These are phyloP conservation scores for Euphydryas editha DNA, from an alignment of 2,888 invertebrate genomes.

Conservation along the genomic window DNA sequence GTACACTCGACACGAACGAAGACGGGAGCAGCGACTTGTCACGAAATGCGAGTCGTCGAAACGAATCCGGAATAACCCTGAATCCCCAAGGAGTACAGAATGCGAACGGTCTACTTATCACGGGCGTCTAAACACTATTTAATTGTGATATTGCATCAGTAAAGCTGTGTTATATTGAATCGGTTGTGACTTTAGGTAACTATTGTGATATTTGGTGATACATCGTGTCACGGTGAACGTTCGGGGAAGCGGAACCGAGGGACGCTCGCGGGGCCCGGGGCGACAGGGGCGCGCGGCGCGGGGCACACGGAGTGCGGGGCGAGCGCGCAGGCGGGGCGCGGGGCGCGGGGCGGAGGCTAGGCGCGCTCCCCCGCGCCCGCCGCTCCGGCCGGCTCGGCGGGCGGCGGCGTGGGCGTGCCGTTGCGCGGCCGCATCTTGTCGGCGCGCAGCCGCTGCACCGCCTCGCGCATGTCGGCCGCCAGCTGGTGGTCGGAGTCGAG, in stretches of 20 bases:
- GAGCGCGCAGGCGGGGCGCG: constrained; percentile 41
- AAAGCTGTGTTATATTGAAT: constrained; percentile 81
- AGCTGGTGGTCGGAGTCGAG: constrained; percentile 76
- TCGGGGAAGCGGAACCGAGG: no score
- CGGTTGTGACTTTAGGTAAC: constrained; percentile 81
- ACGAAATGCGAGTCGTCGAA: no score
- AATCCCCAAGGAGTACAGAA: constrained; percentile 32
- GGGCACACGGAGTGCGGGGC: no score
- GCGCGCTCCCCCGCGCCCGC: constrained; percentile 54
- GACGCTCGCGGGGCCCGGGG: no score
- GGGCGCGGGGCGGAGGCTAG: no score
- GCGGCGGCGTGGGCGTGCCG: constrained; percentile 71
- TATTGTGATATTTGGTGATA: constrained; percentile 82
- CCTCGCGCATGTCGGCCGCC: constrained; percentile 79
- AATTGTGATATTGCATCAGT: constrained; percentile 78
- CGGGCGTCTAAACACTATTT: constrained; percentile 50
- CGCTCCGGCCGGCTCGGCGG: constrained; percentile 51
- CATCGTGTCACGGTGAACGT: constrained; percentile 45
- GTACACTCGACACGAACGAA: background rate
- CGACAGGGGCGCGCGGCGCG: no score
- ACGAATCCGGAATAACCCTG: constrained; percentile 35
- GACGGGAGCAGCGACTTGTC: no score
- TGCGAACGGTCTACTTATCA: constrained; percentile 41
- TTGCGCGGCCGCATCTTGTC: constrained; percentile 74
- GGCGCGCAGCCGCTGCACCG: constrained; percentile 77